These are phyloP conservation scores for Graptemys geographica DNA, from an alignment of 2,797 vertebrate genomes.

Conservation along the genomic window DNA sequence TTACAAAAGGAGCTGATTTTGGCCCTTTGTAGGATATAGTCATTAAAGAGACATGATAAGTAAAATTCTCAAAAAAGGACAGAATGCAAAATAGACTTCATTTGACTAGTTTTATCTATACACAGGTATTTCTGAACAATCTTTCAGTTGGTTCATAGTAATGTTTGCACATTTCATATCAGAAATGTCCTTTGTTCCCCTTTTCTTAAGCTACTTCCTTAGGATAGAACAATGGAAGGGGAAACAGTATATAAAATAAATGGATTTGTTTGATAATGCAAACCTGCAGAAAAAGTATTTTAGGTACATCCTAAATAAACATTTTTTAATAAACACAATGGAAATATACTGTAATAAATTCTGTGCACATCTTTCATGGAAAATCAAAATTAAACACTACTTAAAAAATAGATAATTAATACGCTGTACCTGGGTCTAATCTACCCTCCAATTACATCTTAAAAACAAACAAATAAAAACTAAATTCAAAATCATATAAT, in stretches of 20 bases:
- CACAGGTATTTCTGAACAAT: background rate
- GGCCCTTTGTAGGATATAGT: background rate
- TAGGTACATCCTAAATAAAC: background rate
- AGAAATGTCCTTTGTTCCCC: background rate
- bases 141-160: background rate
- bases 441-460: conserved; percentile 15
- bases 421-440: background rate
- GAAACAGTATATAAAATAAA: conserved; percentile 9
- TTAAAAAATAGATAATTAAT: background rate
- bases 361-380: background rate
- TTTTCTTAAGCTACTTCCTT: background rate
- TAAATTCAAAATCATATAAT: conserved; percentile 39
- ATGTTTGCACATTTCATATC: background rate
- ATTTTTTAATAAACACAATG: background rate
- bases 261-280: background rate
- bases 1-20: background rate
- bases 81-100: background rate
- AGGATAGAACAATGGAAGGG: background rate
- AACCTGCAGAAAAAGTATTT: background rate
- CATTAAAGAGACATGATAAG: background rate
- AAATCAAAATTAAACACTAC: background rate
- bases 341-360: background rate
- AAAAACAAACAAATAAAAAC: conserved; percentile 48
- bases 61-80: background rate
- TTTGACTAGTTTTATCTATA: background rate